Percentiles rank a stretch among this genome's conserved stretches.
Evolutionary conservation across 2,113 vertebrate genomes (phyloP).

Genomic region (Dendrocopos noguchii): DNA sequence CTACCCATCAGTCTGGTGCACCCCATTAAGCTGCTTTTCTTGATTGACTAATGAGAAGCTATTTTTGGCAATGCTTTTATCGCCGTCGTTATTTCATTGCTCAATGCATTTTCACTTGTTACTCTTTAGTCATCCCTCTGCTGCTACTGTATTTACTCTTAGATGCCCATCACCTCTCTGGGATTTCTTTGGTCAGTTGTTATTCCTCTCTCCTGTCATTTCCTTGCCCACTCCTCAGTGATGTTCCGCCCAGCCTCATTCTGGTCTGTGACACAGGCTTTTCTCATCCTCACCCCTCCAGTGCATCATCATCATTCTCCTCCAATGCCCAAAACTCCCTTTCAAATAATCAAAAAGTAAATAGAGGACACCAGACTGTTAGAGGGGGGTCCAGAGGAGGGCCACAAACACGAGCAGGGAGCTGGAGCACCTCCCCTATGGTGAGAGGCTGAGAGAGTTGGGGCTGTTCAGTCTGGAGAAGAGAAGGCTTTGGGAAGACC

Average conservation of each 20-base stretch:
- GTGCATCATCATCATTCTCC: neutral
- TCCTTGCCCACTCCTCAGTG: neutral
- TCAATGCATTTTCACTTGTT: neutral
- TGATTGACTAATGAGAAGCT: constrained; percentile 47
- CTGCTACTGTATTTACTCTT: neutral
- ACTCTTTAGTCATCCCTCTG: neutral
- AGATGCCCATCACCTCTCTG: neutral
- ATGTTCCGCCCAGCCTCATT: neutral
- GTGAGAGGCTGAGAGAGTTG: too few relatives aligned
- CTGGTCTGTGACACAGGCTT: neutral
- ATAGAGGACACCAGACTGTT: neutral
- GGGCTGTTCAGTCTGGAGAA: too few relatives aligned
- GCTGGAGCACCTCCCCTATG: too few relatives aligned
- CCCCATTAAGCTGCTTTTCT: constrained; percentile 41
- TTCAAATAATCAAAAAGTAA: neutral
- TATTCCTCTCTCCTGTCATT: neutral
- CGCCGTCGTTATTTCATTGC: neutral
- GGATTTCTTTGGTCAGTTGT: neutral
- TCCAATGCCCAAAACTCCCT: neutral
- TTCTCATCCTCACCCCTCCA: neutral
- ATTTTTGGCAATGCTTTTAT: constrained; percentile 32
- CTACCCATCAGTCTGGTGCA: neutral
- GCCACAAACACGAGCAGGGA: too few relatives aligned
- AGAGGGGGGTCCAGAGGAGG: too few relatives aligned
- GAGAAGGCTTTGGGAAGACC: too few relatives aligned